Base-by-base conservation (phyloP, 2,888 invertebrate genomes). In the Ormyrus pomaceus region DNA sequence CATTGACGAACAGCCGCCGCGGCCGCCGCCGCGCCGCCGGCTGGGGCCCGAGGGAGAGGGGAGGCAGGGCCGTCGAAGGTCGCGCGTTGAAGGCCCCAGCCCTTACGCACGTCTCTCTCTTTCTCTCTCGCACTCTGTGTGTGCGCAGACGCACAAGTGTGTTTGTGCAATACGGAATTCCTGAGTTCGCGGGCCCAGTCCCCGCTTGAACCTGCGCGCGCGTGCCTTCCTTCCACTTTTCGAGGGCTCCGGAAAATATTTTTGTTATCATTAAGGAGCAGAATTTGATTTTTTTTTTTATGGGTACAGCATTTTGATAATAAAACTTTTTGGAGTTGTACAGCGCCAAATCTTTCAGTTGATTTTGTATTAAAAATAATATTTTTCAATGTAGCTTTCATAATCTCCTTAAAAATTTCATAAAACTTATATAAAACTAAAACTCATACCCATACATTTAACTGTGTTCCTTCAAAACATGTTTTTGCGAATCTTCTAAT, bases 11-110 rank as follows among this genome's bases (percentile, higher is more conserved):
- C 34, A 34, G 34, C 34, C 34, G 34, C 34, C 4, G 34, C 34
- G 2, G 34, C 34, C 34, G 34, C 34, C 11, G 61, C 53, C 13
- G 73, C 45, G 34, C 11, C 3, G 61, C 11, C 34, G 64, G 64
- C 34, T 7, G 50, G 8, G 8, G 13, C 5, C 6, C 5, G 71
- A 73, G 59, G 69, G 46, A 55, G 81, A 66, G 74, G 75, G 71
- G 78, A 69, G 71, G 46, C 72, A 81, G 77, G 76, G 78, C 77
- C 75, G 75, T 62, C 69, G 76, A 77, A 77, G 77, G 80, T 73
- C 69, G 77, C 71, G 53, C 51, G 34, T 46, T 58, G 19, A 72
- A 69, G 51, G 66, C 50, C 62, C 73, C 56, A 55, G 55, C 75
- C 76, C 69, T 69, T 75, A 64, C 58, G 66, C 66, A 61, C 65